Evolutionary conservation across 2,113 vertebrate genomes (phyloP).

Genomic region (Oreochromis aureus): DNA sequence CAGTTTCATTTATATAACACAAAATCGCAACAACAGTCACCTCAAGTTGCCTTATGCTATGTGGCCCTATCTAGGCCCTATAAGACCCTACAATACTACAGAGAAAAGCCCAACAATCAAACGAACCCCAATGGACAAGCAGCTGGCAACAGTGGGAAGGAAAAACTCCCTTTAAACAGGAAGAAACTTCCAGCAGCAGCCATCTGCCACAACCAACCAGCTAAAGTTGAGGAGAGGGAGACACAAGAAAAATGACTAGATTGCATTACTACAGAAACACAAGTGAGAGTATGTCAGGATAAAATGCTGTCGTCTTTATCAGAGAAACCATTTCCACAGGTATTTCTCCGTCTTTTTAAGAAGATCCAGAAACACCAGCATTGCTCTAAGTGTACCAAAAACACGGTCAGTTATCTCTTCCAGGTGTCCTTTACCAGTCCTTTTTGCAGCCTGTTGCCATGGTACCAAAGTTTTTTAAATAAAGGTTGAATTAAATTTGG

Average conservation of each 20-base stretch:
- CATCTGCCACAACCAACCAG: background rate
- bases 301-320: background rate
- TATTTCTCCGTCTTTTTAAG: background rate
- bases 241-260: background rate
- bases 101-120: background rate
- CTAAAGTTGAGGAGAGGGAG: background rate
- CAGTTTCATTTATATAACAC: background rate
- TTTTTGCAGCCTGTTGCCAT: background rate
- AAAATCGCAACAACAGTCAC: background rate
- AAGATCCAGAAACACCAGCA: background rate
- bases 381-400: background rate
- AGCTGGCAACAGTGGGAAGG: background rate
- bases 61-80: background rate
- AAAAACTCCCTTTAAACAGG: background rate
- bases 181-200: background rate
- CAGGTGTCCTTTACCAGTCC: background rate
- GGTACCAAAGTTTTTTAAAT: background rate
- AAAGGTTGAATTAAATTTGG: background rate
- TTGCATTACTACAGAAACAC: background rate
- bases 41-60: background rate
- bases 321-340: background rate
- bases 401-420: background rate
- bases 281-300: background rate
- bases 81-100: background rate
- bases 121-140: background rate